Evolutionary conservation across 2,888 invertebrate species (phyloP).

Genomic region (Cacoxenus indagator): DNA sequence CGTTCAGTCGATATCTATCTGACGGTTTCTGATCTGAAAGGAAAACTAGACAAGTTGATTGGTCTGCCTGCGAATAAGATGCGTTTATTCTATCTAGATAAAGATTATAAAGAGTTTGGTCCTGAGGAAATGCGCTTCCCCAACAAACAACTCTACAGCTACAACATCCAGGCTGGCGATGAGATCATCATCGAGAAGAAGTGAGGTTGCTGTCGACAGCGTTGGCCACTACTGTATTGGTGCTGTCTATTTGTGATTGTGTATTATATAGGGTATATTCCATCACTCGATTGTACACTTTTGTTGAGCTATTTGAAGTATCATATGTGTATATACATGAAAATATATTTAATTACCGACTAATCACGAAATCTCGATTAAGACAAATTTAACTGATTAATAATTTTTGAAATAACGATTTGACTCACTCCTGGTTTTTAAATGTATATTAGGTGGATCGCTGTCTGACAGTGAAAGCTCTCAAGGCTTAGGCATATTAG

Average conservation of each 20-base stretch:
- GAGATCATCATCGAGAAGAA: constrained; percentile 85
- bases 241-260: constrained; percentile 54
- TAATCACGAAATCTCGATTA: not conserved
- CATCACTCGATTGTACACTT: not conserved
- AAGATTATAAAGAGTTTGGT: constrained; percentile 80
- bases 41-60: constrained; percentile 83
- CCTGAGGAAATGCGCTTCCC: constrained; percentile 92
- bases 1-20: constrained; percentile 83
- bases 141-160: constrained; percentile 90
- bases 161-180: constrained; percentile 90
- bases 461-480: not conserved
- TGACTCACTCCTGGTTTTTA: not conserved
- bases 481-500: too few species aligned
- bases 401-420: not conserved
- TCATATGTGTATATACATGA: constrained; percentile 10
- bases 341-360: constrained; percentile 13
- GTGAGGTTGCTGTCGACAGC: constrained; percentile 32
- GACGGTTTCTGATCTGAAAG: constrained; percentile 86
- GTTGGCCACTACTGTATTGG: constrained; percentile 35
- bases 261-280: constrained; percentile 18
- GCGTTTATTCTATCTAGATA: constrained; percentile 91
- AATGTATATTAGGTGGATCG: not conserved
- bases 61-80: constrained; percentile 87
- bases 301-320: constrained; percentile 12
- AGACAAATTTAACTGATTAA: not conserved